Percentiles rank a stretch among this genome's conserved stretches.
These are phyloP conservation scores for Eulemur rubriventer DNA, from an alignment of 2,797 vertebrate species.

Conservation along the genomic window DNA sequence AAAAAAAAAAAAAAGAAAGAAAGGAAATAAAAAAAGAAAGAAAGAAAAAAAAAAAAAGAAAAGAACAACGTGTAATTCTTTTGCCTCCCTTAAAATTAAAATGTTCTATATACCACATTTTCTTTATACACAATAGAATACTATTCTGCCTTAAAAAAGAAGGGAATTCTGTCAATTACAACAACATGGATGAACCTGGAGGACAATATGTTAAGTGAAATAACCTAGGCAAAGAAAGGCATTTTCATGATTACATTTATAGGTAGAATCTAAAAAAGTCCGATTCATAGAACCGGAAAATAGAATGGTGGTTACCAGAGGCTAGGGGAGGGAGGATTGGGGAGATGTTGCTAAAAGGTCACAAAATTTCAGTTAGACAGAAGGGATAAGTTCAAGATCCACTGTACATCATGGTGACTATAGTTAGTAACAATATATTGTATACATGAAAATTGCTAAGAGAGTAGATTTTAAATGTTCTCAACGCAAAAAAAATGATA, in stretches of 20 bases:
- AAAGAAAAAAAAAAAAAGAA: background rate
- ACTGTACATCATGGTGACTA: background rate
- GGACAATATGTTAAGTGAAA: background rate
- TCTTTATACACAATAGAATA: background rate
- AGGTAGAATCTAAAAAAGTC: background rate
- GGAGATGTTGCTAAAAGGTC: background rate
- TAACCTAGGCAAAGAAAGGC: background rate
- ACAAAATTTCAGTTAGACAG: background rate
- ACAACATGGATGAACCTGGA: background rate
- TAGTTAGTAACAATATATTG: background rate
- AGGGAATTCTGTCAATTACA: background rate
- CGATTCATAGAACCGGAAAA: background rate
- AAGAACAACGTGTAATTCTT: background rate
- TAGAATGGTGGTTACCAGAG: background rate
- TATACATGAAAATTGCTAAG: background rate
- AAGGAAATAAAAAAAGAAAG: no score
- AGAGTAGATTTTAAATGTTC: background rate
- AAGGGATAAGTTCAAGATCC: background rate
- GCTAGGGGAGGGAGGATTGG: accelerated
- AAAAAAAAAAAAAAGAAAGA: no score
- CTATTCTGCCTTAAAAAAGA: background rate
- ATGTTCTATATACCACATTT: background rate
- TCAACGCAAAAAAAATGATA: background rate
- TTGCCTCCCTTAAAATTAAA: background rate
- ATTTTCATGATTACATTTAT: background rate